phyloP scores from a whole-genome alignment of 2,888 invertebrate genomes.

The Scaptomyza polygonia region DNA sequence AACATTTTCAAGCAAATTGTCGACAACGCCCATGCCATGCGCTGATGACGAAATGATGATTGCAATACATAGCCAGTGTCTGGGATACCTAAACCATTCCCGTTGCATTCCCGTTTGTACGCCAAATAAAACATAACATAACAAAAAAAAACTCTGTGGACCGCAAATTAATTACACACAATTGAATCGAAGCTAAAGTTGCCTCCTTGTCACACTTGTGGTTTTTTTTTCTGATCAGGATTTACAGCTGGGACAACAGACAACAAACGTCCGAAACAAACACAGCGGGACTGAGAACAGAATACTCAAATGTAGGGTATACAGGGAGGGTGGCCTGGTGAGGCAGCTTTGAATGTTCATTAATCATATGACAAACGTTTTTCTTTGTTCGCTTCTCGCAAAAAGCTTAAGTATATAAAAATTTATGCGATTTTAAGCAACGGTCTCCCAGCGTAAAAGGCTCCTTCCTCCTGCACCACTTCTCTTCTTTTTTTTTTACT shows the following conservation, averaged over 20 bases:
- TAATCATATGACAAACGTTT: slow-evolving; percentile 78
- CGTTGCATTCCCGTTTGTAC: slow-evolving; percentile 38
- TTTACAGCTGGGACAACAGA: slow-evolving; percentile 17
- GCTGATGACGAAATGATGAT: slow-evolving; percentile 23
- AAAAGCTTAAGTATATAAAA: slow-evolving; percentile 47
- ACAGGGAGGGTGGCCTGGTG: neutral
- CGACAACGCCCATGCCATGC: slow-evolving; percentile 54
- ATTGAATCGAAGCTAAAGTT: slow-evolving; percentile 34
- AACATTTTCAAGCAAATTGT: slow-evolving; percentile 34
- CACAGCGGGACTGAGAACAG: slow-evolving; percentile 21
- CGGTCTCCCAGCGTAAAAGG: slow-evolving; percentile 41
- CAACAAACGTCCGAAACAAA: slow-evolving; percentile 14
- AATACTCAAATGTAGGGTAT: slow-evolving; percentile 7
- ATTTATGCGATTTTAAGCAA: slow-evolving; percentile 70
- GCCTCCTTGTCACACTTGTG: slow-evolving; percentile 53
- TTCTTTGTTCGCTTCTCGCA: slow-evolving; percentile 59
- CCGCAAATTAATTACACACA: slow-evolving; percentile 63
- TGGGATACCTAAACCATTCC: slow-evolving; percentile 18
- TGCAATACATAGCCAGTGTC: slow-evolving; percentile 4
- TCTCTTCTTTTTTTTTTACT: too few relatives aligned
- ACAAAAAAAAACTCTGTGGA: neutral
- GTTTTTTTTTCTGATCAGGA: slow-evolving; percentile 11
- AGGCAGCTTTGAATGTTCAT: slow-evolving; percentile 45
- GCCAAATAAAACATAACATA: neutral
- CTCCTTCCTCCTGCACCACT: neutral